Percentiles rank a stretch among this genome's conserved stretches.
phyloP scores from a whole-genome alignment of 2,888 invertebrate species.

The Andrena flavipes region DNA sequence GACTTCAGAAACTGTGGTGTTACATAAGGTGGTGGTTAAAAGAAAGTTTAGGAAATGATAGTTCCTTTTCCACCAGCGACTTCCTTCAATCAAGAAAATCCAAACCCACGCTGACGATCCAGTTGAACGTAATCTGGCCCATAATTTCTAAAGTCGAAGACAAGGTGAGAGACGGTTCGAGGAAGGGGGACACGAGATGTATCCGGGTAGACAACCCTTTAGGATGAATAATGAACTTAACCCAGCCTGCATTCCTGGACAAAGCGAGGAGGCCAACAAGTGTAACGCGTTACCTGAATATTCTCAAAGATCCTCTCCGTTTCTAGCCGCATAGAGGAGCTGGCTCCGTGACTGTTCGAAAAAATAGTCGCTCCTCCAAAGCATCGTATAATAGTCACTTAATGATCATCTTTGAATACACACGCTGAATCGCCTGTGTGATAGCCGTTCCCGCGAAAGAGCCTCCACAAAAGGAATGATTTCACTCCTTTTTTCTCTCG shows the following conservation, averaged over 20 bases:
- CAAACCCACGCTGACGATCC: no score
- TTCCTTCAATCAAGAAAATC: no score
- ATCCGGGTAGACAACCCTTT: constrained; percentile 66
- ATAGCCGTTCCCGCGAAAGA: constrained; percentile 57
- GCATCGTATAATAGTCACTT: constrained; percentile 73
- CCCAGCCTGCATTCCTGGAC: constrained; percentile 62
- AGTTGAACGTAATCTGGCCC: no score
- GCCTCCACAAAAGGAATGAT: constrained; percentile 38
- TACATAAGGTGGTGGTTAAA: not conserved
- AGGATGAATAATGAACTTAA: constrained; percentile 71
- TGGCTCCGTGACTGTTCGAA: constrained; percentile 64
- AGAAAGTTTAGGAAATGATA: not conserved
- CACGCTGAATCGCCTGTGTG: constrained; percentile 70
- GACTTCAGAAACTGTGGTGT: not conserved
- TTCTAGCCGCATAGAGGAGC: constrained; percentile 30
- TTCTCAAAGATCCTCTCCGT: constrained; percentile 49
- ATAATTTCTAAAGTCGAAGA: not conserved
- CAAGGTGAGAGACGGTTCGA: not conserved
- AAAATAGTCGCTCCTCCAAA: constrained; percentile 61
- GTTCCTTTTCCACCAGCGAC: not conserved
- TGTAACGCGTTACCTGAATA: constrained; percentile 72
- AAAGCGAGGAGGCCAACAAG: constrained; percentile 71
- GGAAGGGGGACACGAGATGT: constrained; percentile 33
- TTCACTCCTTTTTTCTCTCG: constrained; percentile 31
- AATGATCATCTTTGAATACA: constrained; percentile 76